Conservation (phyloP, 2,113 vertebrate genomes). For the Tenebrosternarchus preto region DNA sequence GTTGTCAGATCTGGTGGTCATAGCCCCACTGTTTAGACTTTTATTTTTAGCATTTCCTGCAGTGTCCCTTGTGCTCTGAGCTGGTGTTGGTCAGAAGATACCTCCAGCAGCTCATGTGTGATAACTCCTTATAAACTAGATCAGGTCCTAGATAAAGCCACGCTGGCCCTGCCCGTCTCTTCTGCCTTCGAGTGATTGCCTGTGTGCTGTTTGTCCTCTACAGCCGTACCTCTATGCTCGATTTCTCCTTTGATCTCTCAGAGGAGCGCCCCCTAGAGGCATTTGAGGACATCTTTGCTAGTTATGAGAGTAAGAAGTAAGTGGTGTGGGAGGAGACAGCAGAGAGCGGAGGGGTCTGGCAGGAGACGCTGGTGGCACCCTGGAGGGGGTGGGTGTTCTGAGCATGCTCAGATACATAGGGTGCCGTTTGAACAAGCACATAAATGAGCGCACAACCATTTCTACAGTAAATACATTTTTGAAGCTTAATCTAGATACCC, state of each 20-base stretch:
- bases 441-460: slow-evolving; percentile 25
- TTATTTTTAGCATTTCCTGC: too few species aligned
- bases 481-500: neutral
- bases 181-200: slow-evolving; percentile 67
- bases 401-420: too few species aligned
- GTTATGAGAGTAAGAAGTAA: slow-evolving; percentile 98
- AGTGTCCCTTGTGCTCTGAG: neutral
- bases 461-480: neutral
- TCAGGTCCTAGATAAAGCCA: neutral
- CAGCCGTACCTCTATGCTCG: slow-evolving; percentile 92
- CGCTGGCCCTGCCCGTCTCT: neutral
- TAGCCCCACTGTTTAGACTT: too few species aligned
- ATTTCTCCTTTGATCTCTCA: slow-evolving; percentile 98
- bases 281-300: slow-evolving; percentile 98
- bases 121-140: too few species aligned
- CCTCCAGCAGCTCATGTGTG: slow-evolving; percentile 13
- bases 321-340: slow-evolving; percentile 70
- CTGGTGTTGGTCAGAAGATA: slow-evolving; percentile 17
- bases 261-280: slow-evolving; percentile 94
- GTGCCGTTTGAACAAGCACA: too few species aligned
- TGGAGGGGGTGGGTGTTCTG: neutral
- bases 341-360: slow-evolving; percentile 62
- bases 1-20: too few species aligned
- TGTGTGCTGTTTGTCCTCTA: slow-evolving; percentile 78
- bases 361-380: slow-evolving; percentile 59